Conservation (phyloP, 2,113 vertebrate genomes). For the Zootoca vivipara region DNA sequence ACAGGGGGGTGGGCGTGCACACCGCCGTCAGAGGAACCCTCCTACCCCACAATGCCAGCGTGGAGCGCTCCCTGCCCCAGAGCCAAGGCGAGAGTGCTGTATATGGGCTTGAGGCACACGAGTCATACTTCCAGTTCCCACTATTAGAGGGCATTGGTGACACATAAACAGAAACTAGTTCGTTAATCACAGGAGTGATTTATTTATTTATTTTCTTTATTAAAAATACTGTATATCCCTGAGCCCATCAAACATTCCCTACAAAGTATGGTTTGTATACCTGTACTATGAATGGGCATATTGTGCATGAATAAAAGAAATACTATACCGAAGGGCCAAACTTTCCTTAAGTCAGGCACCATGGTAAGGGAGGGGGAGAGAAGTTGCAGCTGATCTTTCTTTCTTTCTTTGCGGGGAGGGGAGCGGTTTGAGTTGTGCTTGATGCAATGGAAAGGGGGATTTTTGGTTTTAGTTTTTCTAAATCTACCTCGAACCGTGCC, state of each 20-base stretch:
- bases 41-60: too few species aligned
- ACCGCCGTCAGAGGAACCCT: not conserved
- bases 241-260: not conserved
- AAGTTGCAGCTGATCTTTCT: not conserved
- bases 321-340: not conserved
- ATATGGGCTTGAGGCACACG: not conserved
- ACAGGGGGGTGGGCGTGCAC: not conserved
- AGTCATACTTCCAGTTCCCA: not conserved
- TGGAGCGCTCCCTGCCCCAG: not conserved
- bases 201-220: not conserved
- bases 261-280: not conserved
- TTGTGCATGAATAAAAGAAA: too few species aligned
- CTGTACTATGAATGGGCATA: not conserved
- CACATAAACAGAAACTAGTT: not conserved
- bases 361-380: not conserved
- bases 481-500: not conserved
- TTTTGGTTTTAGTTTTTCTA: not conserved
- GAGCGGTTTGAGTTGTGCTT: not conserved
- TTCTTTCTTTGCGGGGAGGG: not conserved
- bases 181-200: not conserved
- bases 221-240: not conserved
- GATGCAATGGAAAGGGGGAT: too few species aligned
- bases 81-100: too few species aligned
- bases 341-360: not conserved
- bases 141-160: constrained; percentile 26